Percentiles rank a stretch among this genome's conserved stretches.
Conservation (phyloP, 2,113 vertebrate species). For the Phocoena phocoena region DNA sequence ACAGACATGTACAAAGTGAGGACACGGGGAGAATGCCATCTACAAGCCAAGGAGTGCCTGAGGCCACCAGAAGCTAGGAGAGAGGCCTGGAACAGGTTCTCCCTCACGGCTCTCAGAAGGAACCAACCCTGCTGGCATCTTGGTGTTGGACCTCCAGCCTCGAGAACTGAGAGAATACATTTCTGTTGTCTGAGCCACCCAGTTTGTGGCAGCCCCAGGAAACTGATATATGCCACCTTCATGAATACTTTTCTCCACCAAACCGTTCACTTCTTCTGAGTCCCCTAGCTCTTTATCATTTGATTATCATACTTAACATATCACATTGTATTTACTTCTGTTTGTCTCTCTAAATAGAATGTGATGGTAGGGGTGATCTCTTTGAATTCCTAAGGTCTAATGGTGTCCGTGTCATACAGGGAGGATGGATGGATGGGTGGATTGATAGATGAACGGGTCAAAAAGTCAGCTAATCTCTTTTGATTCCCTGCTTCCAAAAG, state of each 20-base stretch:
- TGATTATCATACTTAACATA: background rate
- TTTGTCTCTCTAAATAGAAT: background rate
- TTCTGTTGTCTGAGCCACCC: background rate
- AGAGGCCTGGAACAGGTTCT: rapidly evolving
- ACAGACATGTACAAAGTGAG: background rate
- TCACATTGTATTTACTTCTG: background rate
- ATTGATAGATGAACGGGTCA: background rate
- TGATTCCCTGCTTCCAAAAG: slow-evolving; percentile 1
- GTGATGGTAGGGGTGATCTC: background rate
- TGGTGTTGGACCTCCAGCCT: background rate
- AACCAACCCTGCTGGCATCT: no score
- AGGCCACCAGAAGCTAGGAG: background rate
- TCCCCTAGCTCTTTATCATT: background rate
- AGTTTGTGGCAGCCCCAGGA: background rate
- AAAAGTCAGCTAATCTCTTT: background rate
- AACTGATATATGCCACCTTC: rapidly evolving
- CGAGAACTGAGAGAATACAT: no score
- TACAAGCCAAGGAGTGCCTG: background rate
- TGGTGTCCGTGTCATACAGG: background rate
- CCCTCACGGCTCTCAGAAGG: background rate
- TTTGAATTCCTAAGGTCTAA: background rate
- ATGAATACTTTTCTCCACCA: rapidly evolving
- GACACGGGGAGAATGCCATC: background rate
- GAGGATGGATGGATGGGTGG: background rate
- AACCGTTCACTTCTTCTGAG: background rate